Conservation (phyloP, 92 coral and sea anemone species). For the Epizoanthus rinbou region DNA sequence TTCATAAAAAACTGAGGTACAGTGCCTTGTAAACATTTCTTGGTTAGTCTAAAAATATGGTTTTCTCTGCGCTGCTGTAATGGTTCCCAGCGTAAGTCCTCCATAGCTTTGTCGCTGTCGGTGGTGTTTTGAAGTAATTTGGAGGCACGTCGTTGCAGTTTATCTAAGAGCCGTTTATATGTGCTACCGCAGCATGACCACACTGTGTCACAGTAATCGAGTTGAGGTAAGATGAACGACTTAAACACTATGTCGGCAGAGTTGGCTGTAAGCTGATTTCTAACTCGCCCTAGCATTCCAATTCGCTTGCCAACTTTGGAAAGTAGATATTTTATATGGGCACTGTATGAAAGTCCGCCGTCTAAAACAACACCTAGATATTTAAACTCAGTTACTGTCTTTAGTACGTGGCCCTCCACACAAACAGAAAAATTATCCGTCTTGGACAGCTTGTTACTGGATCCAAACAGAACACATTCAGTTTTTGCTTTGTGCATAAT, state of each 20-base stretch:
- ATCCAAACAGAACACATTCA: slow-evolving; percentile 44
- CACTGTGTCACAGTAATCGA: slow-evolving; percentile 56
- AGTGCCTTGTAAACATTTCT: slow-evolving; percentile 45
- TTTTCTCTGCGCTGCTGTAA: slow-evolving; percentile 43
- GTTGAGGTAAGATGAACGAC: slow-evolving; percentile 43
- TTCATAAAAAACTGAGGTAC: slow-evolving; percentile 50
- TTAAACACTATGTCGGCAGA: slow-evolving; percentile 45
- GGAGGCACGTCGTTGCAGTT: slow-evolving; percentile 53
- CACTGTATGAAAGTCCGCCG: slow-evolving; percentile 28
- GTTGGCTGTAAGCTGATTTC: slow-evolving; percentile 38
- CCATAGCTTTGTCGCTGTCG: slow-evolving; percentile 44
- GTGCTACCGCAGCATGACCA: slow-evolving; percentile 51
- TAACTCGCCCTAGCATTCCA: slow-evolving; percentile 48
- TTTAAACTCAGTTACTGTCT: slow-evolving; percentile 40
- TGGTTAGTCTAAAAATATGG: slow-evolving; percentile 38
- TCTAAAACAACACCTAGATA: slow-evolving; percentile 37
- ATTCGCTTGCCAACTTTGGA: slow-evolving; percentile 42
- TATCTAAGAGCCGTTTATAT: slow-evolving; percentile 29
- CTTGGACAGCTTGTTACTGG: slow-evolving; percentile 38
- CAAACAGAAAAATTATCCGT: slow-evolving; percentile 27
- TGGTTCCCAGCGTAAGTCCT: slow-evolving; percentile 37
- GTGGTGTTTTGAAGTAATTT: slow-evolving; percentile 13
- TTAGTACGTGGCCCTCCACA: slow-evolving; percentile 29
- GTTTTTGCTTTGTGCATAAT: slow-evolving; percentile 43
- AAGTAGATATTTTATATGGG: slow-evolving; percentile 23